Conservation (phyloP, 2,113 vertebrate species). For the Hypomesus transpacificus region DNA sequence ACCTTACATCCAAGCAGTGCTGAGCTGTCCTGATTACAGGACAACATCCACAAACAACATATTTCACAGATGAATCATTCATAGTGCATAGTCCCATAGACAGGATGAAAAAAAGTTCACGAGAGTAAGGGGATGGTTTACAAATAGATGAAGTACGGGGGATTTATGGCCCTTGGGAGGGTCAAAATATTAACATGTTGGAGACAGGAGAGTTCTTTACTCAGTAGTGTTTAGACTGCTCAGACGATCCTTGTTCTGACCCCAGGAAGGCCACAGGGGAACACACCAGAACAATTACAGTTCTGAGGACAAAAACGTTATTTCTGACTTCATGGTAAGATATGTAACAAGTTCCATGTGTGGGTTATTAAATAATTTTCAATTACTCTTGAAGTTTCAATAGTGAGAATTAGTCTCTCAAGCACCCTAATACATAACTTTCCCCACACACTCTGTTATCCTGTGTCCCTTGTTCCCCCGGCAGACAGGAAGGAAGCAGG, state of each 20-base stretch:
- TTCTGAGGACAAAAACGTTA: background rate
- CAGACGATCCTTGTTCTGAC: constrained; percentile 35
- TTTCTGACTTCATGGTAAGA: background rate
- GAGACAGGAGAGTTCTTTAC: constrained; percentile 38
- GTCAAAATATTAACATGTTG: constrained; percentile 44
- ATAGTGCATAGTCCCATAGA: constrained; percentile 46
- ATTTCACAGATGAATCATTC: constrained; percentile 48
- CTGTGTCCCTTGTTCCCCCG: constrained; percentile 41
- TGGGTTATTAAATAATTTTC: background rate
- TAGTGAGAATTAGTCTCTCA: background rate
- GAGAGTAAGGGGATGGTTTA: constrained; percentile 34
- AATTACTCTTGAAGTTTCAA: too few relatives aligned
- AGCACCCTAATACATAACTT: constrained; percentile 14
- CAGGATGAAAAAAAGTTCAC: constrained; percentile 48
- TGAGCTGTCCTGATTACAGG: constrained; percentile 17
- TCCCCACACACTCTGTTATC: constrained; percentile 38
- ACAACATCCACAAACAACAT: constrained; percentile 30
- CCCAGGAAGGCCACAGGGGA: constrained; percentile 5
- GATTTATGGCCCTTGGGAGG: constrained; percentile 46
- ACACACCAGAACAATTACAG: background rate
- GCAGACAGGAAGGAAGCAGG: constrained; percentile 47
- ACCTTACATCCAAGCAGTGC: too few relatives aligned
- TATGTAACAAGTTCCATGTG: background rate
- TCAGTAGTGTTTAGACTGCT: constrained; percentile 52
- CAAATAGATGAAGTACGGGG: constrained; percentile 46